Evolutionary conservation across 1,140 invertebrate genomes (phyloP), one percentile per base, ranked within the genome.

Genomic region (Bombus waltoni): DNA sequence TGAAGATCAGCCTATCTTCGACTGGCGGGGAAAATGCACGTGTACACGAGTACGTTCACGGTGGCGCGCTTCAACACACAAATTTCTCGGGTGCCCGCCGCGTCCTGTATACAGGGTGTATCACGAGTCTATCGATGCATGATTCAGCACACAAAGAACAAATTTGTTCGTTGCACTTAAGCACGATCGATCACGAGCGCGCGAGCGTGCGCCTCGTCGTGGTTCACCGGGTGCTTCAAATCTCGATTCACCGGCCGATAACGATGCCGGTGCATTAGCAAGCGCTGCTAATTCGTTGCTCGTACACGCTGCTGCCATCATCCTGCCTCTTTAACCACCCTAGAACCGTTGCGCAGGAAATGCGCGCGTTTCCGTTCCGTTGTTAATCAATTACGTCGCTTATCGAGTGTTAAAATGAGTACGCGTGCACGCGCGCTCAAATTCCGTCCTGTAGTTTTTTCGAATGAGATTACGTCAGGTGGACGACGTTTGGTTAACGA

Each of bases 301-400:
- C 35, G 82, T 78, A 78, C 81, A 66, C 73, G 44, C 35, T 44
- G 47, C 68, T 44, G 47, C 68, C 38, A 32, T 9, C n/a, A 32
- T 9, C n/a, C 44, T 35, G 32, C 22, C 35, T n/a, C 18, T 44
- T 53, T 53, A 10, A 25, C 73, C 42, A 25, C 13, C 32, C 32
- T 75, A 22, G 28, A 13, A 18, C 38, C 38, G n/a, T 10, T 25
- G 73, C 28, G 62, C 75, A 77, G 75, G 82, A 83, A 83, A 83
- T 44, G 82, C 38, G 74, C 74, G 32, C 44, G 82, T 78, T 84
- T 84, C 82, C 82, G 82, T 71, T 83, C 65, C 40, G 74, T 78
- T 84, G 82, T 84, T 84, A 84, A 84, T 84, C 82, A 84, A 84
- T 84, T 84, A 78, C 74, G 47, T 2, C 68, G 65, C 65, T 83